Evolutionary conservation across 1,140 invertebrate genomes (phyloP), one percentile per base, ranked within the genome.

Genomic region (Tetragonula clypearis): DNA sequence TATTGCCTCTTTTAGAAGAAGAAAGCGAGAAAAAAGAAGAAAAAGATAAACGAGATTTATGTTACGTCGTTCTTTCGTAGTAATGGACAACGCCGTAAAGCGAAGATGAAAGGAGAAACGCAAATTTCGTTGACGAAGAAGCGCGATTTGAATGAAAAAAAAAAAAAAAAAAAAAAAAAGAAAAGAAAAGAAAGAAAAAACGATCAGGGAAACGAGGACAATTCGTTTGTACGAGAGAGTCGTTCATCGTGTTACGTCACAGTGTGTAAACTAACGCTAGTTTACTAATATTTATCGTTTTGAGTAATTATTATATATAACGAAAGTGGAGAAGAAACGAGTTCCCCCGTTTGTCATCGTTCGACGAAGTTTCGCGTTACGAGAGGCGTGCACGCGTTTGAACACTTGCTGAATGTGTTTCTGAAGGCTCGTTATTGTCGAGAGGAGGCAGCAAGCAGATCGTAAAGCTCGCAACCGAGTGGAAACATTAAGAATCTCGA

Each of bases 401-500:
- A 55, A 26, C 35, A 79, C 53, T 56, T 72, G 21, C 17, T 19
- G 58, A 79, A 60, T 72, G 76, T 15, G 73, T 84, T 80, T 30
- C 30, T 14, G 56, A 56, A 49, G 30, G 58, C 69, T 80, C 53
- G 83, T 80, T 85, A 85, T 80, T 55, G 58, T 85, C 78, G 53
- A 26, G 15, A 35, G 49, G 66, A 62, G 30, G 72, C 73, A 85
- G 74, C 83, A 85, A 80, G 80, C 69, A 73, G 30, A 85, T 85
- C 78, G 83, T 85, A 81, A 85, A 81, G 53, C 79, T 71, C 53
- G 49, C 21, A 66, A 82, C 55, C 53, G 71, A 75, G 26, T 65
- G 72, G 41, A 23, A 75, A 75, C 58, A 41, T 53, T 41, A 23
- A 21, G 53, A 82, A 30, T 19, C 49, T 56, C 30, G 19, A 21